These are phyloP conservation scores for Channa argus DNA, from an alignment of 2,113 vertebrate species.

Conservation along the genomic window DNA sequence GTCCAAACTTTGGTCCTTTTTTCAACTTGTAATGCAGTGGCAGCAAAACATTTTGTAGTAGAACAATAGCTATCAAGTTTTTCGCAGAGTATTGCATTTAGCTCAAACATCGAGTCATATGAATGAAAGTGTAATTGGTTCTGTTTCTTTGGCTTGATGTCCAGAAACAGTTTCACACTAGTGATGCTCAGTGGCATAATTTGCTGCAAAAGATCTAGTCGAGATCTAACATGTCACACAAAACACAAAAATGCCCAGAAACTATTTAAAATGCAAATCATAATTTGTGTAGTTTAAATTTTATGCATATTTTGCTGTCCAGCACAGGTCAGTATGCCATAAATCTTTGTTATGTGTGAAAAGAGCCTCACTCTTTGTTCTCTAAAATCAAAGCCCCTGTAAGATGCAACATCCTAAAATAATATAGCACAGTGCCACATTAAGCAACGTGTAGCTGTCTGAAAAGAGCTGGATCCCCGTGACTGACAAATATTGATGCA, in stretches of 20 bases:
- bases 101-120: too few relatives aligned
- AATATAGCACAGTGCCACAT: constrained; percentile 50
- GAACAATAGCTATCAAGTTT: too few relatives aligned
- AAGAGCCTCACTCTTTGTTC: constrained; percentile 54
- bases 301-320: not conserved
- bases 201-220: too few relatives aligned
- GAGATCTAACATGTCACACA: too few relatives aligned
- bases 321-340: constrained; percentile 4
- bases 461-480: constrained; percentile 29
- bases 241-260: not conserved
- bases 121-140: too few relatives aligned
- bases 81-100: too few relatives aligned
- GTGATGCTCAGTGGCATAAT: not conserved
- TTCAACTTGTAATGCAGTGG: too few relatives aligned
- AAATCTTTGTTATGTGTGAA: constrained; percentile 15
- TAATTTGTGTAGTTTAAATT: not conserved
- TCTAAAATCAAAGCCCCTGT: constrained; percentile 49
- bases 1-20: too few relatives aligned
- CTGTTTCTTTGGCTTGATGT: not conserved
- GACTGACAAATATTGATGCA: constrained; percentile 69
- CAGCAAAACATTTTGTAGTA: too few relatives aligned
- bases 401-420: constrained; percentile 50
- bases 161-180: not conserved
- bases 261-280: not conserved
- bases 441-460: constrained; percentile 38